Percentiles rank a stretch among this genome's conserved stretches.
These are phyloP conservation scores for Temnothorax rugatulus DNA, from an alignment of 2,888 invertebrate genomes.

Conservation along the genomic window DNA sequence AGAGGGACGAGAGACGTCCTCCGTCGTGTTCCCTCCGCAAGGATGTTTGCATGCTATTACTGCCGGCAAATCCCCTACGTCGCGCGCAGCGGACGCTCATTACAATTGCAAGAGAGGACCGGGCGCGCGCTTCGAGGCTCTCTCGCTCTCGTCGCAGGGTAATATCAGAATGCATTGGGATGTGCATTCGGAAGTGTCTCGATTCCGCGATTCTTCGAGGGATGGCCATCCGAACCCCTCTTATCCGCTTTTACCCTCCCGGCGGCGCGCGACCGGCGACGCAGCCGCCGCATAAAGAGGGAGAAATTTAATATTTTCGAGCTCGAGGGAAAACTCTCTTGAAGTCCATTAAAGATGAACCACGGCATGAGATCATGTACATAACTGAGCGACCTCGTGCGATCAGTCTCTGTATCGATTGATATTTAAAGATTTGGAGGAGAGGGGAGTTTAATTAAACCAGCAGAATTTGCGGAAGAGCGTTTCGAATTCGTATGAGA, in stretches of 20 bases:
- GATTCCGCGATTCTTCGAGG: conserved; percentile 43
- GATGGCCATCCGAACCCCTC: background rate
- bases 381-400: background rate
- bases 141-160: conserved; percentile 26
- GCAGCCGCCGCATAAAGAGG: conserved; percentile 27
- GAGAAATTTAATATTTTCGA: conserved; percentile 43
- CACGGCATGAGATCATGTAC: background rate
- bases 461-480: background rate
- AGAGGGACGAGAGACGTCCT: conserved; percentile 52
- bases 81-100: conserved; percentile 57
- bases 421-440: background rate
- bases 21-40: conserved; percentile 49
- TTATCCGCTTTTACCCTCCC: conserved; percentile 15
- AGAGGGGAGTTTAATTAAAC: conserved; percentile 10
- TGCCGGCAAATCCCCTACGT: conserved; percentile 46
- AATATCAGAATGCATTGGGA: conserved; percentile 54
- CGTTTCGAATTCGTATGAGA: background rate
- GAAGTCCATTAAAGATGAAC: conserved; percentile 36
- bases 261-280: background rate
- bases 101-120: conserved; percentile 53
- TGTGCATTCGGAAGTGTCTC: conserved; percentile 56
- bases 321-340: conserved; percentile 4
- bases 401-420: background rate
- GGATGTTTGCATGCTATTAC: conserved; percentile 70
- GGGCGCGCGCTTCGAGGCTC: background rate